Evolutionary conservation across 2,888 invertebrate genomes (phyloP), one percentile per base, ranked within the genome.

Genomic region (Hipparchia sbordonii): DNA sequence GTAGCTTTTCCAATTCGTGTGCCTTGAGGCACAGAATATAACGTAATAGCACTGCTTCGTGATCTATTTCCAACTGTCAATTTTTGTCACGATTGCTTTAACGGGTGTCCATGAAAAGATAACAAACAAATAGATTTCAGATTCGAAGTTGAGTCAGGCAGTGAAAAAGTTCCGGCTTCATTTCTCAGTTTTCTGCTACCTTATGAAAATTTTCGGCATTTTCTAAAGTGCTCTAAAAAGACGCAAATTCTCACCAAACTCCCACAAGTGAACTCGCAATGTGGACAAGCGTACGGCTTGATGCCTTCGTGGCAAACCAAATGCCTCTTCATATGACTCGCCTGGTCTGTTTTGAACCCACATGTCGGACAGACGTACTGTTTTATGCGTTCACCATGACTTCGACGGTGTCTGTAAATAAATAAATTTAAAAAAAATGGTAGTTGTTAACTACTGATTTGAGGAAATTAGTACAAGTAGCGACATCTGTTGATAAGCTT

Each of bases 251-350:
- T 95, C 89, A 97, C 97, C 93, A 97, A 94, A 82, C 96, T 96
- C 77, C 96, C 97, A 86, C 97, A 97, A 6, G 95, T 95, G 81
- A 96, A 97, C 46, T 92, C 82, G 85, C 98, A 99, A 85, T 98
- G 96, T 0, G 97, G 97, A 88, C 99, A 99, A 70, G 94, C 94
- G 89, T 97, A 98, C 0, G 98, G 98, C 85, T 97, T 98, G 52
- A 95, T 94, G 4, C 97, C 97, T 5, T 96, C 96, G 86, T 98
- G 98, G 45, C 96, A 95, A 5, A 96, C 94, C 85, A 96, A 92
- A 86, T 98, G 98, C 66, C 98, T 95, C 82, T 95, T 96, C 80
- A 98, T 89, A 85, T 97, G 97, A 46, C 96, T 95, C 7, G 95
- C 90, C 75, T 95, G 94, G 79, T 95, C 95, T 13, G 96, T 95